These are phyloP conservation scores for Psettodes erumei DNA, from an alignment of 2,113 vertebrate species.

Conservation along the genomic window DNA sequence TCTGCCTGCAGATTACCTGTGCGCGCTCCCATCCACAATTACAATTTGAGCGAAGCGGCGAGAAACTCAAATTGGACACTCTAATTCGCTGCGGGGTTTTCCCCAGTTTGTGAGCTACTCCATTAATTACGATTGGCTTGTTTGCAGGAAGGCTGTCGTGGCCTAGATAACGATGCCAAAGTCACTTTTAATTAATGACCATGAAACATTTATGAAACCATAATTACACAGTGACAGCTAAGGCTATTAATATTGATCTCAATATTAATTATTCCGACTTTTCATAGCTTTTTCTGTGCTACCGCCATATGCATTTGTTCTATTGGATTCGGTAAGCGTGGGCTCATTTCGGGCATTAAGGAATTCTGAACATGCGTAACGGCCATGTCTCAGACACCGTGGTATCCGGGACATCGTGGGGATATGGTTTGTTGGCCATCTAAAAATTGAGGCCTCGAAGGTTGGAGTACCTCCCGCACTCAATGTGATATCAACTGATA, in stretches of 20 bases:
- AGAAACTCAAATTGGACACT: conserved; percentile 44
- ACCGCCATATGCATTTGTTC: conserved; percentile 25
- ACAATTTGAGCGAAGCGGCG: conserved; percentile 31
- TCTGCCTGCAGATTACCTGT: conserved; percentile 1
- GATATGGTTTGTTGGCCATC: background rate
- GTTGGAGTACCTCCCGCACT: too few relatives aligned
- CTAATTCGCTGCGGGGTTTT: conserved; percentile 60
- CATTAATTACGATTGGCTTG: conserved; percentile 78
- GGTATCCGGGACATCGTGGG: background rate
- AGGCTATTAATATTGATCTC: conserved; percentile 77
- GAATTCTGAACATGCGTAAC: conserved; percentile 10
- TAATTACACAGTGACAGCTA: conserved; percentile 68
- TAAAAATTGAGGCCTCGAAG: too few relatives aligned
- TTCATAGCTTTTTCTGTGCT: conserved; percentile 45
- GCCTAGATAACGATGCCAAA: conserved; percentile 77
- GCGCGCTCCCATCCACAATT: conserved; percentile 46
- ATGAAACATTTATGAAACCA: conserved; percentile 76
- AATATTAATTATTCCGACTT: conserved; percentile 65
- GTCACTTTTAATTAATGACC: conserved; percentile 79
- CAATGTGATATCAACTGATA: background rate
- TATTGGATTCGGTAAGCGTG: conserved; percentile 10
- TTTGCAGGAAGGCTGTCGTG: conserved; percentile 69
- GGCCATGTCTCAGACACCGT: conserved; percentile 3
- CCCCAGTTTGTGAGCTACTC: conserved; percentile 58
- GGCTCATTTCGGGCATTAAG: background rate